phyloP scores from a whole-genome alignment of 2,113 vertebrate species.

The Cyphomyrus plagiostoma region DNA sequence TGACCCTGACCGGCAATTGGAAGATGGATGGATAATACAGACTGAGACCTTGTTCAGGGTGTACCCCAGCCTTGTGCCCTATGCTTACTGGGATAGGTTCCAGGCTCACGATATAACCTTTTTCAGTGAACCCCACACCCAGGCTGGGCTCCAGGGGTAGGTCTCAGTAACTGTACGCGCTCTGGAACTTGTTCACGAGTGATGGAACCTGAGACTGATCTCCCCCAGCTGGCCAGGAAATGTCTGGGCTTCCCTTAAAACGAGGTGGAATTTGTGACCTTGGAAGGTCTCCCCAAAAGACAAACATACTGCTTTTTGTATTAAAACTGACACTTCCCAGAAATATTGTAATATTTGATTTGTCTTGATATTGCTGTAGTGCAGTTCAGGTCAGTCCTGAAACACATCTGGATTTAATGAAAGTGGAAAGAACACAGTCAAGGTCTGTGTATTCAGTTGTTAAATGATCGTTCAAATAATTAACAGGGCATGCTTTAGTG shows the following conservation, averaged over 20 bases:
- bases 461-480: neutral
- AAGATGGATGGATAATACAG: neutral
- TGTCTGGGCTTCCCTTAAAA: neutral
- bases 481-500: neutral
- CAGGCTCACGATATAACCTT: neutral
- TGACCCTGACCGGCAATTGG: neutral
- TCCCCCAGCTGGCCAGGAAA: neutral
- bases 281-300: neutral
- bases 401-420: neutral
- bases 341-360: neutral
- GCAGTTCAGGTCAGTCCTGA: neutral
- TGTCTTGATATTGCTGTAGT: neutral
- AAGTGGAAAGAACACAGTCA: neutral
- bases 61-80: neutral
- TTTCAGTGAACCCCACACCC: neutral
- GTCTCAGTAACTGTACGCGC: neutral
- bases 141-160: neutral
- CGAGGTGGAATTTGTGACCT: neutral
- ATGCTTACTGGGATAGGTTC: neutral
- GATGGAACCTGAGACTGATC: neutral
- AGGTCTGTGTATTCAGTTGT: neutral
- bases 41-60: neutral
- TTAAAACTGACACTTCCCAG: neutral
- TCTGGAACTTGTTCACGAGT: neutral
- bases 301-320: neutral